phyloP scores from a whole-genome alignment of 2,797 vertebrate genomes.

The Sebastes miniatus region DNA sequence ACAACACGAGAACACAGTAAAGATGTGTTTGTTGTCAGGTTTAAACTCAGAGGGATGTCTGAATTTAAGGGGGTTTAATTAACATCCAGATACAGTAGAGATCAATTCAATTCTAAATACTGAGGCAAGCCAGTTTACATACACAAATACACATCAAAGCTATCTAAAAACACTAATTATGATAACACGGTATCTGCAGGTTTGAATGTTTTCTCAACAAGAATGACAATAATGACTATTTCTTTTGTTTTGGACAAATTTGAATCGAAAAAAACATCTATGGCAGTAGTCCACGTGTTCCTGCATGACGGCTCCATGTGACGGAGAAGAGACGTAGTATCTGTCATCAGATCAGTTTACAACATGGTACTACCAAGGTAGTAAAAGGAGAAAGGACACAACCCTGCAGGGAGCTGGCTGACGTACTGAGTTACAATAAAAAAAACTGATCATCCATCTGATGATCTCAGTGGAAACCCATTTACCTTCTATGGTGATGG shows the following conservation, averaged over 20 bases:
- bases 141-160: background rate
- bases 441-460: background rate
- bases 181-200: background rate
- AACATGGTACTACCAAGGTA: background rate
- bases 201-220: background rate
- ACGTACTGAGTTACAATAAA: background rate
- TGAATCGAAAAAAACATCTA: background rate
- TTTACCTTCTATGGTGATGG: slow-evolving; percentile 88
- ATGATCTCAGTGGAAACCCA: background rate
- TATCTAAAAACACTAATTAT: background rate
- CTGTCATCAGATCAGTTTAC: background rate
- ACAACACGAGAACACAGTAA: background rate
- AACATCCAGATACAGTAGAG: background rate
- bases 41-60: background rate
- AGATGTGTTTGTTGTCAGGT: background rate
- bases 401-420: too few species aligned
- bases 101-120: background rate
- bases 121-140: background rate
- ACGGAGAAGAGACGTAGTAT: background rate
- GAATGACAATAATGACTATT: background rate
- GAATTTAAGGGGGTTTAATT: background rate
- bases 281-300: background rate
- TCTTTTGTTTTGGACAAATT: background rate
- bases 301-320: background rate
- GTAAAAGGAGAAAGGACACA: background rate